phyloP scores from a whole-genome alignment of 35 echinoderm and acorn worm genomes.

The Strongylocentrotus purpuratus region DNA sequence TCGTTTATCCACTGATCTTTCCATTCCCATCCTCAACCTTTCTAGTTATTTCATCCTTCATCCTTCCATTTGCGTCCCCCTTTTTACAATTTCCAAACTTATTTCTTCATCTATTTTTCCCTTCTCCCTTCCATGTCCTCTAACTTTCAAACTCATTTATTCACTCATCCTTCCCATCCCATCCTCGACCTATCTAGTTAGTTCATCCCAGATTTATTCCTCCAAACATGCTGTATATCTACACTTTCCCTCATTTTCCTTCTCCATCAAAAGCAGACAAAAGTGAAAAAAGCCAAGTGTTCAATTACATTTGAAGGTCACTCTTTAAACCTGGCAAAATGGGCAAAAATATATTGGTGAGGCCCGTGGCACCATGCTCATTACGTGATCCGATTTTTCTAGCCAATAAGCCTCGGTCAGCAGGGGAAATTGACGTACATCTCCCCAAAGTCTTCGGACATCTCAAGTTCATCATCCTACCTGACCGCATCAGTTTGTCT shows the following conservation, averaged over 20 bases:
- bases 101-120: no score
- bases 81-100: no score
- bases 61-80: background rate
- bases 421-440: background rate
- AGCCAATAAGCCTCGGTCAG: background rate
- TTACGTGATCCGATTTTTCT: background rate
- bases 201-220: background rate
- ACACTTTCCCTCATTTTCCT: no score
- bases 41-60: background rate
- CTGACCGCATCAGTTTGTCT: background rate
- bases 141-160: no score
- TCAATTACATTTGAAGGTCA: background rate
- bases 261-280: background rate
- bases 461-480: background rate
- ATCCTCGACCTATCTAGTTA: background rate
- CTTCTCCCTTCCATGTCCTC: no score
- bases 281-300: background rate
- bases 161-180: background rate
- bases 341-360: constrained; percentile 10
- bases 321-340: background rate
- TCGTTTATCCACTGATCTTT: no score
- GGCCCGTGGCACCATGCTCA: background rate
- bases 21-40: background rate
- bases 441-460: background rate
- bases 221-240: no score